These are phyloP conservation scores for Mesaphorura yosii DNA, from an alignment of 1,140 invertebrate species.

Conservation along the genomic window DNA sequence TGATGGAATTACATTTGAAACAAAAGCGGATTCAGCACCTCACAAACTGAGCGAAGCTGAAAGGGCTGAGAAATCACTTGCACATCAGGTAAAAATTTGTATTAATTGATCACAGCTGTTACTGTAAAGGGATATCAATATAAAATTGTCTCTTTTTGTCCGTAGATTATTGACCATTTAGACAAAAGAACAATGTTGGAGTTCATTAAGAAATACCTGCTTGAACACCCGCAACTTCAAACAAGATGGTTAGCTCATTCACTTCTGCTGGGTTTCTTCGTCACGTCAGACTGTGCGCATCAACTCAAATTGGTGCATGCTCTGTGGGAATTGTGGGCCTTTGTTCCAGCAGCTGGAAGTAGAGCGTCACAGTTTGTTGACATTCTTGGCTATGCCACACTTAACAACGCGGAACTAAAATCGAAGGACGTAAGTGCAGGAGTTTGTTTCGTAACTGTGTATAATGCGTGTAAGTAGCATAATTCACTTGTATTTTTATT, in stretches of 20 bases:
- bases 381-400: slow-evolving; percentile 80
- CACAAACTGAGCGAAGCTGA: slow-evolving; percentile 25
- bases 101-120: neutral
- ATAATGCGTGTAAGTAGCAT: neutral
- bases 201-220: slow-evolving; percentile 48
- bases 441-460: slow-evolving; percentile 31
- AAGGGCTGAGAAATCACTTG: slow-evolving; percentile 25
- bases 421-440: slow-evolving; percentile 26
- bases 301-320: slow-evolving; percentile 40
- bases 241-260: slow-evolving; percentile 87
- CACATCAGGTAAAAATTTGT: slow-evolving; percentile 14
- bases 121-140: neutral
- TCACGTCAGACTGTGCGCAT: slow-evolving; percentile 33
- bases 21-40: slow-evolving; percentile 27
- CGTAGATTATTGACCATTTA: slow-evolving; percentile 24
- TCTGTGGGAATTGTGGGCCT: slow-evolving; percentile 56
- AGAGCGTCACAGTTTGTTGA: slow-evolving; percentile 95
- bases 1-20: slow-evolving; percentile 29
- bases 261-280: slow-evolving; percentile 52
- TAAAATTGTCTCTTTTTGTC: neutral
- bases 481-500: slow-evolving; percentile 15
- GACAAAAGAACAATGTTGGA: slow-evolving; percentile 30
- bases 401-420: slow-evolving; percentile 50
- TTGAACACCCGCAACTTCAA: slow-evolving; percentile 38
- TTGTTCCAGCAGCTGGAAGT: slow-evolving; percentile 76